Percentiles rank a stretch among this genome's conserved stretches.
Evolutionary conservation across 1,140 invertebrate species (phyloP).

Genomic region (Macrosteles quadrilineatus): DNA sequence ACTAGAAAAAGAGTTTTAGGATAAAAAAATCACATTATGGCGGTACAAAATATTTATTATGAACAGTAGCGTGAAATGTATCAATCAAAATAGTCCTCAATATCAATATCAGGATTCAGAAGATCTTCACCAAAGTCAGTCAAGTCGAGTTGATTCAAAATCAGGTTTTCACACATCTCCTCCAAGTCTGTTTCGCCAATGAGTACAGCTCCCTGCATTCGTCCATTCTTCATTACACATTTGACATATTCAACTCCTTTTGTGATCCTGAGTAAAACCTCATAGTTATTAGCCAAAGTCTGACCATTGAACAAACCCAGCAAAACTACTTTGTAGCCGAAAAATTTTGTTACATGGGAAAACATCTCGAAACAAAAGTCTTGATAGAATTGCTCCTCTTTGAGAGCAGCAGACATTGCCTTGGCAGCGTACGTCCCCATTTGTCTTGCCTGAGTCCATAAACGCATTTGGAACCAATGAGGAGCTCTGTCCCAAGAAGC

Average conservation of each 20-base stretch:
- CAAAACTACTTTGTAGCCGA: conserved; percentile 92
- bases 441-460: conserved; percentile 97
- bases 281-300: conserved; percentile 78
- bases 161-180: conserved; percentile 98
- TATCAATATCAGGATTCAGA: conserved; percentile 93
- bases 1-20: no score
- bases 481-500: conserved; percentile 72
- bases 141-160: conserved; percentile 92
- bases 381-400: conserved; percentile 66
- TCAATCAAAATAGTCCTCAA: conserved; percentile 99
- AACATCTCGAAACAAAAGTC: conserved; percentile 98
- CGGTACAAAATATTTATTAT: no score
- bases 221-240: conserved; percentile 81
- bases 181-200: conserved; percentile 97
- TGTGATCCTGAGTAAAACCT: conserved; percentile 85
- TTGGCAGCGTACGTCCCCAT: conserved; percentile 95
- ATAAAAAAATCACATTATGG: no score
- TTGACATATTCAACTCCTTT: conserved; percentile 88
- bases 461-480: conserved; percentile 95
- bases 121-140: conserved; percentile 87
- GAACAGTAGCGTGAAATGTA: no score
- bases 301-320: conserved; percentile 95
- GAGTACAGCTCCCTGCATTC: conserved; percentile 89
- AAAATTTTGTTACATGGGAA: conserved; percentile 93
- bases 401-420: conserved; percentile 73